Conservation (phyloP, 1,140 invertebrate genomes). For the Drosophila bipectinata region DNA sequence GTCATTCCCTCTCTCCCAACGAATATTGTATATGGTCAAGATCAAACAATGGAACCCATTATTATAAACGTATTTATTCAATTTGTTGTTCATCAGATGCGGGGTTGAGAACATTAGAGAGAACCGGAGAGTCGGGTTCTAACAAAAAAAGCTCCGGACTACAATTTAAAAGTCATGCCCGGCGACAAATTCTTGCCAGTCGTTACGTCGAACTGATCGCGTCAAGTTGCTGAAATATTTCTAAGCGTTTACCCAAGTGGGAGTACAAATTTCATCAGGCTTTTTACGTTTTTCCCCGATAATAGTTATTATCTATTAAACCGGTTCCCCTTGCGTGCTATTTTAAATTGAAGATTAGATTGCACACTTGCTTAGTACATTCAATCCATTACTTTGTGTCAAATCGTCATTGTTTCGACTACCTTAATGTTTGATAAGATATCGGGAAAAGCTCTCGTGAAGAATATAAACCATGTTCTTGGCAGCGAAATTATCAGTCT, state of each 20-base stretch:
- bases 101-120: background rate
- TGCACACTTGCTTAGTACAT: background rate
- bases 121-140: background rate
- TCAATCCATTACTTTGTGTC: background rate
- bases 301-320: background rate
- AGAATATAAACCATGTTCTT: slow-evolving; percentile 4
- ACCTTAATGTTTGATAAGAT: slow-evolving; percentile 1
- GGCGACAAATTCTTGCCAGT: background rate
- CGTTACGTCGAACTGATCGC: background rate
- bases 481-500: slow-evolving; percentile 6
- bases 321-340: background rate
- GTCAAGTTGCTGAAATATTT: background rate
- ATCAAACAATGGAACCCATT: background rate
- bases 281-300: background rate
- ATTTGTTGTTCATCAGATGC: background rate
- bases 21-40: background rate
- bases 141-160: background rate
- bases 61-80: background rate
- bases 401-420: background rate
- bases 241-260: background rate
- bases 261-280: background rate
- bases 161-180: background rate
- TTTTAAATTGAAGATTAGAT: background rate
- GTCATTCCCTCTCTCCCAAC: background rate
- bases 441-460: background rate